phyloP scores from a whole-genome alignment of 2,113 vertebrate species.

The Megaceryle torquata region DNA sequence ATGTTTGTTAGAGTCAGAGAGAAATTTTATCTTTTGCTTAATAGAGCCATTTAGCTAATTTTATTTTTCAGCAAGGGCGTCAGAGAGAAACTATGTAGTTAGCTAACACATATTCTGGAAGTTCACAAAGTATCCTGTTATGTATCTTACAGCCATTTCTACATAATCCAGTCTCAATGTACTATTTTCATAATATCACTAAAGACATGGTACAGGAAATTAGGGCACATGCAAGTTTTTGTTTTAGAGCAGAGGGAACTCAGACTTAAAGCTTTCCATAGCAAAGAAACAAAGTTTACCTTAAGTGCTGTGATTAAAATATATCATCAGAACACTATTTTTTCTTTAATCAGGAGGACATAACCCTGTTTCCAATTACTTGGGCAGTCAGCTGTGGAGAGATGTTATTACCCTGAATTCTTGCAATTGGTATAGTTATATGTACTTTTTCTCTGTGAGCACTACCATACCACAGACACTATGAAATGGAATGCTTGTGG shows the following conservation, averaged over 20 bases:
- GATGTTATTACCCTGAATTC: background rate
- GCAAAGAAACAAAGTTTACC: background rate
- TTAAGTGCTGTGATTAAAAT: background rate
- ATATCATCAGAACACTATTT: background rate
- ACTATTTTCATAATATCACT: background rate
- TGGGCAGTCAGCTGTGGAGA: constrained; percentile 27
- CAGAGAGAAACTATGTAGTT: background rate
- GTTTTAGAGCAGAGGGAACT: background rate
- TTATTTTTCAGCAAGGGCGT: background rate
- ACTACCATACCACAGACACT: background rate
- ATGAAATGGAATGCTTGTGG: background rate
- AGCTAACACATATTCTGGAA: background rate
- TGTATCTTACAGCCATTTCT: background rate
- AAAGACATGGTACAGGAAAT: background rate
- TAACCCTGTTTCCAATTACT: constrained; percentile 25
- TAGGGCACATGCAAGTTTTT: background rate
- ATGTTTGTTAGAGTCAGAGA: background rate
- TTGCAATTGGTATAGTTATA: background rate
- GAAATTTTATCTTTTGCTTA: background rate
- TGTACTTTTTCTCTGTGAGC: background rate
- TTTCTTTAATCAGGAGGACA: background rate
- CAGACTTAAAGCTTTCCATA: background rate
- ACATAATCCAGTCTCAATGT: background rate
- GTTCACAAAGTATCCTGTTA: background rate
- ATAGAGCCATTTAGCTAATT: background rate